Evolutionary conservation across 2,797 vertebrate species (phyloP).

Genomic region (Crocidura indochinensis): DNA sequence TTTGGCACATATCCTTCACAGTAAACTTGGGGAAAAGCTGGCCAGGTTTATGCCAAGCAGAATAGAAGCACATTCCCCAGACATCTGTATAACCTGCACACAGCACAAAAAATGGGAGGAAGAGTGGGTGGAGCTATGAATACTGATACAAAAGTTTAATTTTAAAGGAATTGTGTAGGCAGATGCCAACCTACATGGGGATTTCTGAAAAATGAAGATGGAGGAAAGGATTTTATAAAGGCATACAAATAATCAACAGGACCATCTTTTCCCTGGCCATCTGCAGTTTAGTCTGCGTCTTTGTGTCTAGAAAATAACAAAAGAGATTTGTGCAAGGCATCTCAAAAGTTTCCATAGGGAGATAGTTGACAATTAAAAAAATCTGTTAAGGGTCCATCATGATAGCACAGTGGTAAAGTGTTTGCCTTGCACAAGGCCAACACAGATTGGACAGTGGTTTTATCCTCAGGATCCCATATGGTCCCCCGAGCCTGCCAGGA

Average conservation of each 20-base stretch:
- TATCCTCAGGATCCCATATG: too few relatives aligned
- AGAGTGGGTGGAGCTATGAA: constrained; percentile 68
- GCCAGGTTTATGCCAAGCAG: constrained; percentile 28
- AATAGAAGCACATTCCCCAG: constrained; percentile 72
- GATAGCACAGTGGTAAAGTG: too few relatives aligned
- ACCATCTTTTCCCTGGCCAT: not conserved
- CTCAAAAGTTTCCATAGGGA: not conserved
- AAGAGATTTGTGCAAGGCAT: not conserved
- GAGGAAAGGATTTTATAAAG: constrained; percentile 62
- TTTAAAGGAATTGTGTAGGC: constrained; percentile 76
- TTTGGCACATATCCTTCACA: not conserved
- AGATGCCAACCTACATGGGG: constrained; percentile 51
- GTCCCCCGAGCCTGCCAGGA: too few relatives aligned
- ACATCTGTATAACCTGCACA: constrained; percentile 68
- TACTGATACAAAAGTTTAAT: constrained; percentile 36
- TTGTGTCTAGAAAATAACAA: not conserved
- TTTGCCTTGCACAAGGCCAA: too few relatives aligned
- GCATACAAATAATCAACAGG: not conserved
- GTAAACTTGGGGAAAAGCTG: not conserved
- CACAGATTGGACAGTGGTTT: too few relatives aligned
- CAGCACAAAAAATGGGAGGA: constrained; percentile 24
- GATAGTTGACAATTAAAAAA: not conserved
- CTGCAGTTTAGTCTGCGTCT: not conserved
- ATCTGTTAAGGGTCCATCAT: too few relatives aligned
- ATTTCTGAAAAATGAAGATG: constrained; percentile 69